phyloP scores from a whole-genome alignment of 2,113 vertebrate species.

The Cyphomyrus discorhynchus region DNA sequence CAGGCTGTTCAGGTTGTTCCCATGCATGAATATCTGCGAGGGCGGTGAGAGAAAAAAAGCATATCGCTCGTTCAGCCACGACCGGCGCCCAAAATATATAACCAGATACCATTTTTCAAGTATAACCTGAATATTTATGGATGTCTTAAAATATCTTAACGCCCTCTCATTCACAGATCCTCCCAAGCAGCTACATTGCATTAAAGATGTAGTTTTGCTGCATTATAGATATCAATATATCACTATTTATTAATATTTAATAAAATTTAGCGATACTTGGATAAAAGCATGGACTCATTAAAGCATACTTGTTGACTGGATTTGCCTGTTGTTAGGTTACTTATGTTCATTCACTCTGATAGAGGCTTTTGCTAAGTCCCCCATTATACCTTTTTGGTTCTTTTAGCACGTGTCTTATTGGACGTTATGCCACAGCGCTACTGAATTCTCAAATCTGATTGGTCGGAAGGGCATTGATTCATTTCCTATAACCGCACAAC shows the following conservation, averaged over 20 bases:
- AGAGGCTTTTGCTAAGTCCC: not conserved
- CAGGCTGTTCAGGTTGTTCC: conserved; percentile 95
- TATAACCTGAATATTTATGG: not conserved
- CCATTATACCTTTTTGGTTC: not conserved
- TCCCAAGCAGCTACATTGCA: not conserved
- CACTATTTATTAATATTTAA: not conserved
- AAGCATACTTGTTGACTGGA: not conserved
- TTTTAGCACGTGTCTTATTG: not conserved
- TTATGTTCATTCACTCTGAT: not conserved
- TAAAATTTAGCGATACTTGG: not conserved
- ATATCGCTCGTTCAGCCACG: not conserved
- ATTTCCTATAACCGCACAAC: not conserved
- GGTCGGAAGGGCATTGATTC: not conserved
- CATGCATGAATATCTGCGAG: conserved; percentile 92
- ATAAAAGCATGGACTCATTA: not conserved
- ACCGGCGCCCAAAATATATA: not conserved
- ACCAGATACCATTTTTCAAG: not conserved
- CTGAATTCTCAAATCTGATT: not conserved
- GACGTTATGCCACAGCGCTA: not conserved
- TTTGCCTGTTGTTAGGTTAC: not conserved
- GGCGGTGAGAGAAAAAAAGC: not conserved
- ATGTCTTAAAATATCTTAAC: not conserved
- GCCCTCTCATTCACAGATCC: not conserved
- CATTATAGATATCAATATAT: not conserved
- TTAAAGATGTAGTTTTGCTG: not conserved